A percentile compares a stretch with the other conserved stretches of the same genome.
phyloP scores from a whole-genome alignment of 2,888 invertebrate genomes.

The Leptarthrus brevirostris region DNA sequence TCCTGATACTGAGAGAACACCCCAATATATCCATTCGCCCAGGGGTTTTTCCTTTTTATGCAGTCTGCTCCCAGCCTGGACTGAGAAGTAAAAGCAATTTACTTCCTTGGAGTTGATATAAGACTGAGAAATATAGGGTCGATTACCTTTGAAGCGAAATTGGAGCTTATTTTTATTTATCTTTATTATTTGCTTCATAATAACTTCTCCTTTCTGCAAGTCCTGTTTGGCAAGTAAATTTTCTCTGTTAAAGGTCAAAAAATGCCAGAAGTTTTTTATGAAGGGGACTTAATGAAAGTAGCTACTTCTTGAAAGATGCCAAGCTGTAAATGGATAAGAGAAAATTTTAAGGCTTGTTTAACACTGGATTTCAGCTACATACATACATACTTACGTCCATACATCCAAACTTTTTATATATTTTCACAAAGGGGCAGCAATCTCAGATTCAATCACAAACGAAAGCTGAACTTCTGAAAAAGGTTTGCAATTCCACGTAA shows the following conservation, averaged over 20 bases:
- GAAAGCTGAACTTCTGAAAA: no score
- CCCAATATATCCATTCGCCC: constrained; percentile 9
- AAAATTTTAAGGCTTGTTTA: no score
- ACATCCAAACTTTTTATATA: no score
- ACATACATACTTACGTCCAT: no score
- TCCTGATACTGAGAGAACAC: not conserved
- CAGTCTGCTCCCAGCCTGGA: not conserved
- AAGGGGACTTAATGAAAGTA: constrained; percentile 16
- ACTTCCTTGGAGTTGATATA: not conserved
- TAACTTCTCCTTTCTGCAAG: not conserved
- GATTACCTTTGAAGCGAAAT: constrained; percentile 20
- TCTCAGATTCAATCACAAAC: no score
- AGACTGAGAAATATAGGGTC: not conserved
- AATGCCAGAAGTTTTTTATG: not conserved
- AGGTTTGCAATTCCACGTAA: no score
- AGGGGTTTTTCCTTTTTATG: constrained; percentile 9
- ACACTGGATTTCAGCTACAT: no score
- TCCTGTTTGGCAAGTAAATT: constrained; percentile 8
- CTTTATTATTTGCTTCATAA: constrained; percentile 24
- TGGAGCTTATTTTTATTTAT: constrained; percentile 34
- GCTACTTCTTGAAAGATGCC: not conserved
- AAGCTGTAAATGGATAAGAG: not conserved
- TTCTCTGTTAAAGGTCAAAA: not conserved
- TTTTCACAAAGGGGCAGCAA: no score
- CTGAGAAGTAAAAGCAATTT: not conserved